Base-by-base conservation (phyloP, 1,140 invertebrate species). In the Hylaeus anthracinus region DNA sequence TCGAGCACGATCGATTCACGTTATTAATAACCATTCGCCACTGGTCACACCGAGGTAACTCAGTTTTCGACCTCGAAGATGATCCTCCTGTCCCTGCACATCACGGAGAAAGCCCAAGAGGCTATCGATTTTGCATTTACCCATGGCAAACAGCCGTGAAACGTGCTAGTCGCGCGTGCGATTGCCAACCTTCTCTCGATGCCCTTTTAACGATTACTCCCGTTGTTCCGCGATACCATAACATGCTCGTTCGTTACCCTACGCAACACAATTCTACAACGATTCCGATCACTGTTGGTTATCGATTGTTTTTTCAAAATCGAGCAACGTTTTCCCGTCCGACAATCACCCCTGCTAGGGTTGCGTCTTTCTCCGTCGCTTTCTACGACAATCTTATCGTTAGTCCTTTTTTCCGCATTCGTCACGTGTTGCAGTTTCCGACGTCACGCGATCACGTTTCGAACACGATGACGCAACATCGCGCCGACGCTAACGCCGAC, bases 81-180 rank as follows among this genome's bases (percentile, higher is more conserved):
- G 87, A 86, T 83, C 84, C 86, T 86, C 86, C 83, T 79, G 86
- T 84, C 82, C 85, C 86, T 88, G 79, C 84, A 85, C 88, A 86
- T 87, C 85, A 81, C 87, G 86, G 86, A 86, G 70, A 70, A 73
- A 81, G 55, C 74, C 61, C 58, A 83, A 86, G 84, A 86, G 88
- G 85, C 86, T 90, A 92, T 92, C 89, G 91, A 92, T 92, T 92
- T 92, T 91, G 82, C 91, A 90, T 92, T 91, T 92, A 90, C 89
- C 88, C 86, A 61, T 72, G 70, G 72, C 72, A 92, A 92, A 91
- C 90, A 91, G 85, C 90, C 88, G 88, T 91, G 91, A 92, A 92
- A 91, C 92, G 91, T 92, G 90, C 91, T 92, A 90, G 90, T 92
- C 91, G 91, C 91, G 91, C 90, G 90, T 91, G 90, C 90, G 86